Evolutionary conservation across 2,113 vertebrate genomes (phyloP), one percentile per base, ranked within the genome.

Genomic region (Raphicerus campestris): DNA sequence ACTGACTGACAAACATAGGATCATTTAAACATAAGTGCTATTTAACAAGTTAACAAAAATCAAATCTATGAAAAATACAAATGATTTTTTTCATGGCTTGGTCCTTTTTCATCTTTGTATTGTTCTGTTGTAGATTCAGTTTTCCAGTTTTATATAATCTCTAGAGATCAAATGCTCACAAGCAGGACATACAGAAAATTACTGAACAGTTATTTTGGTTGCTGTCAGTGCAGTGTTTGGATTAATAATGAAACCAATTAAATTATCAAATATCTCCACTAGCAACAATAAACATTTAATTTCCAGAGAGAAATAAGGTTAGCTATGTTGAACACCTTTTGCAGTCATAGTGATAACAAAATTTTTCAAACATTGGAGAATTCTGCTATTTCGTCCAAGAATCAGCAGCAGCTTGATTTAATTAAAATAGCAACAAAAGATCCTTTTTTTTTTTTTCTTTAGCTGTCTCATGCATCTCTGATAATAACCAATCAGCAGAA

Each of bases 391-490:
- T 95, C 28, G 10, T 95, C 47, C 56, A 93, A 97, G 30, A 94
- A 55, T 15, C 35, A 78, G 20, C 13, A 63, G n/a, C 56, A 83
- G n/a, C n/a, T 39, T 93, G 55, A 90, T 56, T 96, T 84, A 92
- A 78, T 96, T 32, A 89, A 95, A 90, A 77, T 47, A 45, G 19
- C 70, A 93, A 93, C 39, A 77, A 91, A 89, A 77, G 14, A 45
- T 51, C 2, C 42, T 2, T n/a, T 35, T 70, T 35, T 20, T 63
- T 61, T 63, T n/a, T 9, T 66, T 94, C 98, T 98, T 19, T 98
- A 99, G 99, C 98, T 96, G 96, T 99, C 91, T 99, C 98, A 0
- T 99, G 99, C 91, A 56, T 99, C 78, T 98, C 98, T 0, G 99
- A 99, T 91, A 96, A 98, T 17, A 98, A 99, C 0, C 98, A 98